phyloP scores from a whole-genome alignment of 2,113 vertebrate species.

The Paradisaea rubra region DNA sequence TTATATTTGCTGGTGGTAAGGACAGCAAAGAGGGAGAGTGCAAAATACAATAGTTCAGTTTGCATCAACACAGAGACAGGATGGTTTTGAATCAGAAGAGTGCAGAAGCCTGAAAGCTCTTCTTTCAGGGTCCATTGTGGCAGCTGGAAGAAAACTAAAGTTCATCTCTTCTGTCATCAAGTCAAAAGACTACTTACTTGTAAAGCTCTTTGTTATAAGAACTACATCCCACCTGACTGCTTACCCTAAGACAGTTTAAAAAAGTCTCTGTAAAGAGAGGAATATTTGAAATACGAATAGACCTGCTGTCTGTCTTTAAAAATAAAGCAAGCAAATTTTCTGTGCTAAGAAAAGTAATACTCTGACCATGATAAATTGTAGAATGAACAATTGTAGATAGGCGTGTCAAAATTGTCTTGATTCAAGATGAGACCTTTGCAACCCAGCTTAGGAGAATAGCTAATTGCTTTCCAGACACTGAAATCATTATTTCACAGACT shows the following conservation, averaged over 20 bases:
- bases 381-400: neutral
- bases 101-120: neutral
- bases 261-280: neutral
- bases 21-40: neutral
- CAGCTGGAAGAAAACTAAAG: neutral
- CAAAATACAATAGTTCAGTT: neutral
- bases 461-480: neutral
- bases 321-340: neutral
- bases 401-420: neutral
- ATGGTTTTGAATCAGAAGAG: neutral
- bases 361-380: neutral
- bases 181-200: neutral
- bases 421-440: neutral
- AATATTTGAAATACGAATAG: neutral
- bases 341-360: neutral
- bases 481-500: neutral
- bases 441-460: neutral
- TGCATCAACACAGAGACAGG: neutral
- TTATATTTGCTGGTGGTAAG: neutral
- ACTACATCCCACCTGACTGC: neutral
- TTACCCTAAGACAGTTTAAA: neutral
- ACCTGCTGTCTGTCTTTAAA: neutral
- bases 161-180: neutral
- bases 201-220: neutral
- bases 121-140: neutral